Evolutionary conservation across 2,888 invertebrate genomes (phyloP).

Genomic region (Acholoe squamosa): DNA sequence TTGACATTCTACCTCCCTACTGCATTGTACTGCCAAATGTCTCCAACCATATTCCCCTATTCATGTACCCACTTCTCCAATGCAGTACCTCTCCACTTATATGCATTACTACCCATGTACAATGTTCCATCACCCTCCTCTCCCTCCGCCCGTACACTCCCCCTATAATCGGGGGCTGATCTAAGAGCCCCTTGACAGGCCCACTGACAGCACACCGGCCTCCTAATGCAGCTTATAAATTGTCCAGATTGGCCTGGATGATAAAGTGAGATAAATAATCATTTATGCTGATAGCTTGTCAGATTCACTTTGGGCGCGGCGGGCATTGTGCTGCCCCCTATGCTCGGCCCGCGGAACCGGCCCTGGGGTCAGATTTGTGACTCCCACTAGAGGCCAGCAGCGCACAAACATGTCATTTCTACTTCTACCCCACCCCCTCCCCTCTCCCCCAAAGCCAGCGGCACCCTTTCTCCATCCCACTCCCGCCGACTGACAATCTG

Average conservation of each 20-base stretch:
- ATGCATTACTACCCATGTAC: not conserved
- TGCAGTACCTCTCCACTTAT: not conserved
- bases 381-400: not conserved
- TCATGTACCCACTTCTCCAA: not conserved
- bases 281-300: conserved; percentile 60
- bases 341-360: not conserved
- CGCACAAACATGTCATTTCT: conserved; percentile 37
- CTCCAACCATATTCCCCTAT: no score
- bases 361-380: conserved; percentile 36
- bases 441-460: not conserved
- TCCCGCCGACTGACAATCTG: not conserved
- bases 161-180: conserved; percentile 32
- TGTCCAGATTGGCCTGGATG: conserved; percentile 54
- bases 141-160: not conserved
- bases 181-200: conserved; percentile 50
- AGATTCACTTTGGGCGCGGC: conserved; percentile 56
- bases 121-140: not conserved
- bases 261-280: conserved; percentile 63
- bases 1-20: no score
- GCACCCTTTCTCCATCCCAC: not conserved
- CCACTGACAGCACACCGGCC: conserved; percentile 36
- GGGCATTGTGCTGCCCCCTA: conserved; percentile 16
- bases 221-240: conserved; percentile 59
- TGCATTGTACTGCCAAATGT: no score
- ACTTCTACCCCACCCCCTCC: not conserved